phyloP scores from a whole-genome alignment of 2,888 invertebrate species.

The Sphaerophoria taeniata region DNA sequence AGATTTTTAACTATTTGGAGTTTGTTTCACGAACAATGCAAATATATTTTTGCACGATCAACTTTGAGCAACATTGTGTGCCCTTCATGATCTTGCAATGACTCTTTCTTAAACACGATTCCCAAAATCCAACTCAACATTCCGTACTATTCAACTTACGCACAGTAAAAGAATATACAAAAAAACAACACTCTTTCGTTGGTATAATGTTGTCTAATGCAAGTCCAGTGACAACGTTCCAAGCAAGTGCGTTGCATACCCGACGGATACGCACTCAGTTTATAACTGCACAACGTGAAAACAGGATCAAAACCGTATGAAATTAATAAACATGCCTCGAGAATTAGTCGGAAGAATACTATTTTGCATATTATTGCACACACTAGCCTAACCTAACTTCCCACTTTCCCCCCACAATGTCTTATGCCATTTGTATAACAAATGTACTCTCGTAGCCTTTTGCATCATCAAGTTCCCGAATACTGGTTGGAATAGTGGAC shows the following conservation, averaged over 20 bases:
- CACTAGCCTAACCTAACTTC: not conserved
- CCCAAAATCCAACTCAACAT: not conserved
- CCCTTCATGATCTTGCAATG: too few species aligned
- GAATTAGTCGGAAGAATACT: slow-evolving; percentile 66
- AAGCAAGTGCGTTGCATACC: slow-evolving; percentile 55
- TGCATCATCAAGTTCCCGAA: slow-evolving; percentile 15
- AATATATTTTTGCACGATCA: too few species aligned
- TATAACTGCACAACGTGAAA: slow-evolving; percentile 70
- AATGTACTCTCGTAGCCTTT: slow-evolving; percentile 45
- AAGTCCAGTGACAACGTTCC: slow-evolving; percentile 59
- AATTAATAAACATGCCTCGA: slow-evolving; percentile 72
- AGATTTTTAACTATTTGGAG: too few species aligned
- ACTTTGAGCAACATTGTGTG: too few species aligned
- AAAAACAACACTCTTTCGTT: not conserved
- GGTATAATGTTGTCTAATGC: slow-evolving; percentile 42
- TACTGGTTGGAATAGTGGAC: not conserved
- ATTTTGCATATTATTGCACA: slow-evolving; percentile 70
- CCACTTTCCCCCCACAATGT: slow-evolving; percentile 22
- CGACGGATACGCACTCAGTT: slow-evolving; percentile 60
- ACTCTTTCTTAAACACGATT: too few species aligned
- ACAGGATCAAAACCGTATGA: slow-evolving; percentile 74
- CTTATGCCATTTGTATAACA: slow-evolving; percentile 52
- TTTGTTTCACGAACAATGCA: too few species aligned
- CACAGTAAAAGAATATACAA: not conserved
- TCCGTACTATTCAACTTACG: not conserved